Base-by-base conservation (phyloP, 2,113 vertebrate species). In the Pontoporia blainvillei region DNA sequence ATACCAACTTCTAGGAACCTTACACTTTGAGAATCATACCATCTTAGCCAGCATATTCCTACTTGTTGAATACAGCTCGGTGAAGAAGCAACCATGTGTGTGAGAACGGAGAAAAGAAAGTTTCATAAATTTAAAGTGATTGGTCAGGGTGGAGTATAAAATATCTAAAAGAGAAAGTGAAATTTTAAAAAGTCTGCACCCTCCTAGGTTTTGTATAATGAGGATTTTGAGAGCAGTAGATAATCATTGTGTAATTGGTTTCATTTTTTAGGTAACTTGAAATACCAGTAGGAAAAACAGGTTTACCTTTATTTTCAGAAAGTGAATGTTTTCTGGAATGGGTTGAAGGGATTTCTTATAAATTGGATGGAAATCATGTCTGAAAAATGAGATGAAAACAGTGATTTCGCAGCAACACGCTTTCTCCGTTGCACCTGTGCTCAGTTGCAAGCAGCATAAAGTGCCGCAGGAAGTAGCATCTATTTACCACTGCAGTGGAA, bases 281-380 rank as follows among this genome's bases (percentile, higher is more conserved):
- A 91, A 54, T 67, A 17, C 66, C 62, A 49, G 49, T 31, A 86
- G 76, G 57, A 76, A 93, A 81, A 44, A 41, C 49, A 54, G 3
- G 44, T 72, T 91, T 90, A n/a, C 12, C 34, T 93, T 95, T 92
- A 75, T 75, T 82, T 95, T 91, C 94, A 78, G 76, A 96, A 96
- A 67, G 12, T 6, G 41, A 72, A 31, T 13, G n/a, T 81, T 91
- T 88, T 29, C 76, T 78, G 66, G 7, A 39, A 0, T 88, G 34
- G 1, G 69, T 86, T 84, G 13, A 86, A 96, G n/a, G 49, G 5
- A 18, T 78, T 59, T 89, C 54, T 96, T 52, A 44, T n/a, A 64
- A 76, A 29, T 46, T 69, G 36, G 31, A 62, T 90, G 75, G 34
- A 91, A 94, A 86, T 92, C 85, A 85, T 61, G 46, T 44, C 44